These are phyloP conservation scores for Sminthopsis crassicaudata DNA, from an alignment of 2,113 vertebrate genomes.

Conservation along the genomic window DNA sequence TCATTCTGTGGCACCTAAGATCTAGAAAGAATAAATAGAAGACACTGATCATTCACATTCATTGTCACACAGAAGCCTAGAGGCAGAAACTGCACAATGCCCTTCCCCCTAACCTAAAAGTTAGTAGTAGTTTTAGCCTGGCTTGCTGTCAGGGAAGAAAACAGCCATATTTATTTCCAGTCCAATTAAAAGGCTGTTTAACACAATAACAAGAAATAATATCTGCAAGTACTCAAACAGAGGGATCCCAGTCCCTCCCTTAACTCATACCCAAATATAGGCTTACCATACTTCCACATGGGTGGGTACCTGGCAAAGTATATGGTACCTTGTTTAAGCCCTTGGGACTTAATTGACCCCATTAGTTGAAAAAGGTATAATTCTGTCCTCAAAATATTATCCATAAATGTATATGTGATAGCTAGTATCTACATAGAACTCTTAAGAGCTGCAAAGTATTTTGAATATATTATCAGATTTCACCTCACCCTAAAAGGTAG, in stretches of 20 bases:
- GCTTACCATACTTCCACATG: neutral
- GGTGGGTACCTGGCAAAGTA: too few relatives aligned
- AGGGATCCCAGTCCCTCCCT: neutral
- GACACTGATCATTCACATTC: neutral
- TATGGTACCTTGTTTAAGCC: neutral
- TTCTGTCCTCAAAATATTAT: constrained; percentile 18
- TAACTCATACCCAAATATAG: neutral
- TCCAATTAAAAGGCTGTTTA: neutral
- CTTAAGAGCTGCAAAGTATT: neutral
- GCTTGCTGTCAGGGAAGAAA: neutral
- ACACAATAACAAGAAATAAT: neutral
- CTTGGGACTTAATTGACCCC: neutral
- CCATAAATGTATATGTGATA: neutral
- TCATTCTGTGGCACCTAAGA: neutral
- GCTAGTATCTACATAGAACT: neutral
- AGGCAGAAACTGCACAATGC: neutral
- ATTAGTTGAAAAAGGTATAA: constrained; percentile 7
- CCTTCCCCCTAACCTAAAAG: neutral
- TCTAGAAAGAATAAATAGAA: neutral
- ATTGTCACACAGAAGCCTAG: neutral
- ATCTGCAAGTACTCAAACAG: neutral
- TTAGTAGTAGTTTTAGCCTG: neutral
- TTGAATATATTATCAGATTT: neutral
- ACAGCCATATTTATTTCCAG: neutral
- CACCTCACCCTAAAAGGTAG: neutral